Evolutionary conservation across 2,113 vertebrate genomes (phyloP), one percentile per base, ranked within the genome.

Genomic region (Chaetodon trifascialis): DNA sequence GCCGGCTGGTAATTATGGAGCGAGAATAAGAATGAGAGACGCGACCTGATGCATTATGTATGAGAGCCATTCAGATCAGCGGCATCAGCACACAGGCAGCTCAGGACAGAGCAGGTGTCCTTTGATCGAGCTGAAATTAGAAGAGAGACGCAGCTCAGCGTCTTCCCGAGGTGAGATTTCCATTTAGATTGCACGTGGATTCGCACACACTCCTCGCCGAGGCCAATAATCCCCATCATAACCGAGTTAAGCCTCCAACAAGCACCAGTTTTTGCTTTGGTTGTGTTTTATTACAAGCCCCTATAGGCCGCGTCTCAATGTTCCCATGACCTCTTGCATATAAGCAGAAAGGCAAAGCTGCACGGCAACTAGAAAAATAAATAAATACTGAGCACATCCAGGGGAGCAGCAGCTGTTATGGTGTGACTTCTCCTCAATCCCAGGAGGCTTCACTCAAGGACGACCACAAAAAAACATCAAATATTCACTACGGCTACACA

Each of bases 21-120:
- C 15, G 66, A 73, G 52, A 91, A 86, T 66, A 10, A 47, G 34
- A 72, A 14, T 4, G 34, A 58, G 42, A 69, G 84, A 82, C 82
- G 56, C 14, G 0, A 70, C 11, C 55, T 21, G 46, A 87, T 92
- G 86, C 66, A 88, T 92, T 72, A 92, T 91, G 79, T 0, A 92
- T 89, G 85, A 90, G 86, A 19, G 23, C 12, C 8, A 7, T 11
- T 55, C 59, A 56, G 19, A 73, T 77, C 51, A 72, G 86, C 82
- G 65, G 80, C 75, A 62, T 51, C 51, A 42, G 52, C 19, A 30
- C 3, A 63, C 25, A 40, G 19, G 7, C 15, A 34, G 54, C 36
- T 44, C 19, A 56, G 74, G 56, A 40, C 40, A 47, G 76, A 80
- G 78, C 81, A 75, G 86, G 73, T 76, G 78, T 46, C 11, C 9